These are phyloP conservation scores for Hirtodrosophila cameraria DNA, from an alignment of 2,888 invertebrate genomes.

Conservation along the genomic window DNA sequence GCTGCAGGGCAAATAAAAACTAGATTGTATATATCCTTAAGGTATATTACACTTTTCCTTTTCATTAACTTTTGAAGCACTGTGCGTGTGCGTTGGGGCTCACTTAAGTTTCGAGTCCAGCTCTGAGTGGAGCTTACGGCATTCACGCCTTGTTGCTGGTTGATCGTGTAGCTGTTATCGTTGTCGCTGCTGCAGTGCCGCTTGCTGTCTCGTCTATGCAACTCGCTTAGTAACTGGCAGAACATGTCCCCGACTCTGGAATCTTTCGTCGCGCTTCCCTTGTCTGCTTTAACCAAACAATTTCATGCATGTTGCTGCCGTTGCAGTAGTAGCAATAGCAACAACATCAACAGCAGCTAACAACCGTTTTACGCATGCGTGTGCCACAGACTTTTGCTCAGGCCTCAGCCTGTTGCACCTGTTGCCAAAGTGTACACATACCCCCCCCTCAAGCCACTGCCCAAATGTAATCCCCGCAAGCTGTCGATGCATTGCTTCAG, in stretches of 20 bases:
- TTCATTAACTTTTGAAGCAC: constrained; percentile 21
- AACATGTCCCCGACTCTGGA: constrained; percentile 60
- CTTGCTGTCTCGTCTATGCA: constrained; percentile 24
- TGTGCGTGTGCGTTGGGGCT: constrained; percentile 37
- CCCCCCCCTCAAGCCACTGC: background rate
- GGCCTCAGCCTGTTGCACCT: constrained; percentile 61
- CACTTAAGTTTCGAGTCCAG: background rate
- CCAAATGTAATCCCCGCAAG: constrained; percentile 1
- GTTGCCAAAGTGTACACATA: constrained; percentile 42
- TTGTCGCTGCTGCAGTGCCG: constrained; percentile 49
- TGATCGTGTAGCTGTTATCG: constrained; percentile 60
- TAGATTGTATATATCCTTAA: constrained; percentile 5
- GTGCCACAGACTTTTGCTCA: constrained; percentile 51
- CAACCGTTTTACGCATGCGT: constrained; percentile 79
- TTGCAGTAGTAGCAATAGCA: constrained; percentile 38
- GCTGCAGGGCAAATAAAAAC: background rate
- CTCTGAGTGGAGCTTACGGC: constrained; percentile 63
- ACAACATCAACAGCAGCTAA: constrained; percentile 38
- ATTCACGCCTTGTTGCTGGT: constrained; percentile 71
- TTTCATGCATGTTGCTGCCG: constrained; percentile 72
- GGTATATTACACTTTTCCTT: constrained; percentile 37
- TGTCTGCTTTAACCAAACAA: constrained; percentile 50
- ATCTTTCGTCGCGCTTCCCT: constrained; percentile 34
- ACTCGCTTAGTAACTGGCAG: constrained; percentile 55
- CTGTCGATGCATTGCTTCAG: constrained; percentile 59